Evolutionary conservation across 2,113 vertebrate genomes (phyloP), one percentile per base, ranked within the genome.

Genomic region (Mustela lutreola): DNA sequence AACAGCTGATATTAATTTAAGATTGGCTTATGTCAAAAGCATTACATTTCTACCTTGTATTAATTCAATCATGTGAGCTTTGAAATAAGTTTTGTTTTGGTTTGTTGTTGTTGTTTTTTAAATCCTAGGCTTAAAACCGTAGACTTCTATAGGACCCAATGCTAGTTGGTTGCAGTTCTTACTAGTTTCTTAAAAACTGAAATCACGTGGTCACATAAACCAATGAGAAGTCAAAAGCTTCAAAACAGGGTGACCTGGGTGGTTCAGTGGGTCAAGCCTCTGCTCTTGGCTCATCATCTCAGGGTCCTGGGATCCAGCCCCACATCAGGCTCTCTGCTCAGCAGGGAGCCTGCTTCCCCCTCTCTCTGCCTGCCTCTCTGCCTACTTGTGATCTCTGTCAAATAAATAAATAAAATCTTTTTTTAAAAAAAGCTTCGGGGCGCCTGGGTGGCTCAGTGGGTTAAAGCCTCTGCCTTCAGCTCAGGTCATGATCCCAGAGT

Each of bases 141-240:
- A 88, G 50, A 18, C 71, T 93, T 95, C 45, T 83, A 89, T 16
- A 89, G 67, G 70, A 88, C 24, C 36, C 45, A 22, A 73, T 84
- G 31, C 28, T 58, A 82, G 45, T 2, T 89, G 22, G 33, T 18
- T 96, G 24, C 42, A 95, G 24, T 76, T 89, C 50, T 89, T 15
- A 80, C 12, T 73, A 50, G 21, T 93, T 56, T 39, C 48, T 88
- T 82, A 65, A 50, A 78, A 86, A 53, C 8, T 33, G n/a, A 93
- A 90, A 95, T 79, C 63, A 78, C 9, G 70, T 88, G 48, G 18
- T 65, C 79, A 86, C 36, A 88, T 50, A 95, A 96, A 82, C 28
- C 89, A 96, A 75, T 73, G 53, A 95, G 36, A 82, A 75, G 22
- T 91, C 56, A 96, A 95, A 96, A 75, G 76, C 5, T 87, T 84